These are phyloP conservation scores for Pterois miles DNA, from an alignment of 2,797 vertebrate genomes.

Conservation along the genomic window DNA sequence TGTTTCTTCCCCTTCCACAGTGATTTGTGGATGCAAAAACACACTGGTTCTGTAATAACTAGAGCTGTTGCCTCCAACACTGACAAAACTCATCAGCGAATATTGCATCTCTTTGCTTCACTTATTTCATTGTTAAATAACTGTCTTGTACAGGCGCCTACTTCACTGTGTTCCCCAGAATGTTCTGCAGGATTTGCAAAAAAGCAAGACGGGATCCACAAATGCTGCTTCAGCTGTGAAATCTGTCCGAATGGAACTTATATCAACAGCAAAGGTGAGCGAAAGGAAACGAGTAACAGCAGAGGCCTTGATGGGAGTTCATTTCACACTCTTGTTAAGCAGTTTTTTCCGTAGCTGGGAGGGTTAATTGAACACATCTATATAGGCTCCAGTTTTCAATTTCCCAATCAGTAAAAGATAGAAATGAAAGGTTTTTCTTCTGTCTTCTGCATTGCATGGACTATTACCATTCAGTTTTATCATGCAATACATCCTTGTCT, in stretches of 20 bases:
- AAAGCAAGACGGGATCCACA: constrained; percentile 57
- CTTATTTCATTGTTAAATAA: not conserved
- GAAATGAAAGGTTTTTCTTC: too few relatives aligned
- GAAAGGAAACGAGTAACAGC: not conserved
- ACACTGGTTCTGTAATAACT: not conserved
- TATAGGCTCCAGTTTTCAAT: too few relatives aligned
- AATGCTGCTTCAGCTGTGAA: constrained; percentile 85
- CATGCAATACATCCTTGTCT: too few relatives aligned
- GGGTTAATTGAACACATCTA: too few relatives aligned
- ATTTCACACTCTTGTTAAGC: not conserved
- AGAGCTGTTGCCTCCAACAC: too few relatives aligned
- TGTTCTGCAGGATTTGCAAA: constrained; percentile 75
- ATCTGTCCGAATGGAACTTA: constrained; percentile 76
- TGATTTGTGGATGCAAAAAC: not conserved
- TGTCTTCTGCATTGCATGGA: too few relatives aligned
- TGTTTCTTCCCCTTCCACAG: not conserved
- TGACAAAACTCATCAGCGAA: too few relatives aligned
- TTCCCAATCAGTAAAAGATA: too few relatives aligned
- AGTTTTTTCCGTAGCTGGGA: not conserved
- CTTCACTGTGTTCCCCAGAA: constrained; percentile 76
- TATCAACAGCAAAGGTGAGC: constrained; percentile 74
- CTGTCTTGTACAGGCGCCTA: constrained; percentile 68
- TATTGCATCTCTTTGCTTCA: not conserved
- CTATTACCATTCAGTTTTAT: too few relatives aligned
- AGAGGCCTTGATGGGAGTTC: not conserved